Conservation (phyloP, 2,888 invertebrate species). For the Drosophila limbata region DNA sequence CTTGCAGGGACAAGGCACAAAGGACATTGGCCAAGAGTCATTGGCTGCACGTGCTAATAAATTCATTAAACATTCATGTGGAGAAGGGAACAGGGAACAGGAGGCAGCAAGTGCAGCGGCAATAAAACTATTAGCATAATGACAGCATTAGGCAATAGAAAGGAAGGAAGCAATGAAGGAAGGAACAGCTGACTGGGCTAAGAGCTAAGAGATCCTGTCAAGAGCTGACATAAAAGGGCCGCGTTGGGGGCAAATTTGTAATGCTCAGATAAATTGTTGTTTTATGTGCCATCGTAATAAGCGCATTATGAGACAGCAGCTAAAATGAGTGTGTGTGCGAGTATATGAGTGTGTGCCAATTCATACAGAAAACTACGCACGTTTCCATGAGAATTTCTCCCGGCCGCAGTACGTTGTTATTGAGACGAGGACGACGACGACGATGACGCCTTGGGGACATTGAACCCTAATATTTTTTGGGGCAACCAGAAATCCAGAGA, state of each 20-base stretch:
- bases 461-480: constrained; percentile 56
- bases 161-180: constrained; percentile 15
- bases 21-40: constrained; percentile 13
- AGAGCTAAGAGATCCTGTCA: constrained; percentile 43
- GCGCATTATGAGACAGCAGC: constrained; percentile 69
- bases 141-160: constrained; percentile 50
- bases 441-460: constrained; percentile 71
- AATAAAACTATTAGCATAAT: constrained; percentile 74
- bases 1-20: constrained; percentile 9
- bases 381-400: constrained; percentile 46
- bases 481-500: not conserved
- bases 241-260: constrained; percentile 68
- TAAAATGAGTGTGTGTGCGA: constrained; percentile 9
- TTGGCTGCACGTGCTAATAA: constrained; percentile 71
- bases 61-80: constrained; percentile 76
- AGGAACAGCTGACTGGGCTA: constrained; percentile 37
- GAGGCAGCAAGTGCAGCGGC: constrained; percentile 45
- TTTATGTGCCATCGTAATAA: constrained; percentile 81
- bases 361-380: constrained; percentile 78
- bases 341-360: constrained; percentile 46
- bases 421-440: constrained; percentile 54
- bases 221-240: constrained; percentile 58
- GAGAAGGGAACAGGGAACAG: constrained; percentile 9
- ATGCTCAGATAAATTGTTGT: constrained; percentile 81
- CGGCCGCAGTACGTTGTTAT: constrained; percentile 49